Evolutionary conservation across 2,797 vertebrate genomes (phyloP), one percentile per base, ranked within the genome.

Genomic region (Amblyraja radiata): DNA sequence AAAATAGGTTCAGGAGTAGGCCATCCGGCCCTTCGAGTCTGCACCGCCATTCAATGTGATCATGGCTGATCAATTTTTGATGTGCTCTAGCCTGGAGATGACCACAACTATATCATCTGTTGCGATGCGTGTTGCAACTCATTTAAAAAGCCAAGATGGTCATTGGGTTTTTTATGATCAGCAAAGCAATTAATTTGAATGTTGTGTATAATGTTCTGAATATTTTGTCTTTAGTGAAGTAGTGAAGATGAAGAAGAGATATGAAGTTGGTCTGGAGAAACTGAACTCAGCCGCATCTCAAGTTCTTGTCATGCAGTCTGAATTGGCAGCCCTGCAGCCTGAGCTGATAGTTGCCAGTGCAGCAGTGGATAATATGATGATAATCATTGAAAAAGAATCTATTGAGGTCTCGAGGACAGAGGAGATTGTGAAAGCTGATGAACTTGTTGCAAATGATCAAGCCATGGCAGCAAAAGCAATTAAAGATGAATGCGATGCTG

Each of bases 401-500:
- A 94, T 96, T 46, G 98, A 99, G 95, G 98, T 97, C 74, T 97
- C 97, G 71, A 96, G 98, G 94, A 98, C 96, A 0, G 98, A 98
- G 94, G 97, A 98, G 95, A 95, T 98, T 0, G 98, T 98, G 93
- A 97, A 98, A 94, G 95, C 95, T 65, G 98, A 99, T 46, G 98
- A 99, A 94, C 97, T 94, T 0, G 93, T 97, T 58, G 98, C 98
- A 77, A 98, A 98, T 0, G 95, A 97, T 28, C 97, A 98, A 95
- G 97, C 98, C 78, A 97, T 96, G 97, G 98, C 97, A 8, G 97
- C 98, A 93, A 98, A 98, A 95, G 97, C 97, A 93, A 99, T 98
- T 94, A 98, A 98, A 94, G 98, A 98, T 74, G 98, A 99, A 94
- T 99, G 98, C 7, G 97, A 99, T 0, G 97, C 97, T 0, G 98